Evolutionary conservation across 1,140 invertebrate genomes (phyloP).

Genomic region (Bactericera cockerelli): DNA sequence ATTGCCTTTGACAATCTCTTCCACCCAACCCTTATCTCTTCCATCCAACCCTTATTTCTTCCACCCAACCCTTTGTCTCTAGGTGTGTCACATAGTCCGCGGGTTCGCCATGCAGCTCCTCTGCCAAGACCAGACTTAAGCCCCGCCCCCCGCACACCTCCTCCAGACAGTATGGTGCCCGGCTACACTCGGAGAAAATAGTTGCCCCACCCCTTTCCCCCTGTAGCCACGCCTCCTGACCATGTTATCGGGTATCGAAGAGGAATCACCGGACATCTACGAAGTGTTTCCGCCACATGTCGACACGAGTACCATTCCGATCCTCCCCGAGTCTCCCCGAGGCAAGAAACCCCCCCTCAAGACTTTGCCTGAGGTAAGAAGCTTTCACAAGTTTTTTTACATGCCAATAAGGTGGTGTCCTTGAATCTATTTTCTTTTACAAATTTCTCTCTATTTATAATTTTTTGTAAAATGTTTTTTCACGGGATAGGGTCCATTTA

Average conservation of each 20-base stretch:
- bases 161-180: conserved; percentile 14
- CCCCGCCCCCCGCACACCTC: neutral
- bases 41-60: too few species aligned
- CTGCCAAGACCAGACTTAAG: conserved; percentile 20
- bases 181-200: conserved; percentile 18
- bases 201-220: neutral
- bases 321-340: conserved; percentile 39
- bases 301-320: conserved; percentile 48
- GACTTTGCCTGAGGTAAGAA: conserved; percentile 54
- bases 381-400: too few species aligned
- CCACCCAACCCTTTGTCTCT: too few species aligned
- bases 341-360: conserved; percentile 58
- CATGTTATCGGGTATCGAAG: conserved; percentile 44
- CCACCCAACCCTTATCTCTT: too few species aligned
- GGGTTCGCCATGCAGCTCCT: conserved; percentile 16
- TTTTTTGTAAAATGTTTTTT: too few species aligned
- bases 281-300: conserved; percentile 57
- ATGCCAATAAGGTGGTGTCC: too few species aligned
- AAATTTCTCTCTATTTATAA: too few species aligned
- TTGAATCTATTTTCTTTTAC: too few species aligned
- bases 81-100: neutral
- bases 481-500: too few species aligned
- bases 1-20: too few species aligned
- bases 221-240: neutral
- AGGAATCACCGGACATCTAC: conserved; percentile 47